Evolutionary conservation across 1,140 invertebrate species (phyloP).

Genomic region (Drosophila punjabiensis): DNA sequence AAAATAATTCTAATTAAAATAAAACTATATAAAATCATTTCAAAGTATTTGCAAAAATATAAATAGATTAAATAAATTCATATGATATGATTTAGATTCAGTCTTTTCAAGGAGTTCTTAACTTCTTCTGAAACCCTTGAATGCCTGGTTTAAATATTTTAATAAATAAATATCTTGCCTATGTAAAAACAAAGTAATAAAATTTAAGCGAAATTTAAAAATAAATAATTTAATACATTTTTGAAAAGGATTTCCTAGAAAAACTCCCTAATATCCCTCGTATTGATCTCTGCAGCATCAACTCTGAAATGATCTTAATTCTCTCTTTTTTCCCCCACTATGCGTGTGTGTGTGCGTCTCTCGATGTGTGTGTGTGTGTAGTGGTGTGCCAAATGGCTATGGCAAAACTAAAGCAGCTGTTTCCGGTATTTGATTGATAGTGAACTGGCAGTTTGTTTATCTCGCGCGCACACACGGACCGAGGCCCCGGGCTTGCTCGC

Average conservation of each 20-base stretch:
- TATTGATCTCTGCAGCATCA: slow-evolving; percentile 7
- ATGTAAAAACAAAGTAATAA: too few species aligned
- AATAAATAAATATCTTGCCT: background rate
- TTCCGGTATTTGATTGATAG: slow-evolving; percentile 85
- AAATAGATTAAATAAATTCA: too few species aligned
- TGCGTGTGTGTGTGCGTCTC: slow-evolving; percentile 20
- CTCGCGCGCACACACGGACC: slow-evolving; percentile 72
- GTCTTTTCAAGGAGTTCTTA: background rate
- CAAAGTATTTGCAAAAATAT: too few species aligned
- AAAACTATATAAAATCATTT: too few species aligned
- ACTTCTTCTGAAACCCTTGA: background rate
- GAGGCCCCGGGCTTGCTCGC: slow-evolving; percentile 36
- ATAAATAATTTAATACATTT: background rate
- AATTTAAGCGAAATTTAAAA: too few species aligned
- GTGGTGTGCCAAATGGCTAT: slow-evolving; percentile 81
- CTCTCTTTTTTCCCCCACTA: background rate
- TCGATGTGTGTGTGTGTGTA: slow-evolving; percentile 29
- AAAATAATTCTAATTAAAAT: too few species aligned
- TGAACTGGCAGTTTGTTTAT: slow-evolving; percentile 85
- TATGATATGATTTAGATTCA: too few species aligned
- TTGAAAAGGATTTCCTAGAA: background rate
- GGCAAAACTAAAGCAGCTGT: slow-evolving; percentile 85
- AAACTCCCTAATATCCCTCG: background rate
- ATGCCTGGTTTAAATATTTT: background rate
- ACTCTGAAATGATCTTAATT: slow-evolving; percentile 14